A percentile compares a stretch with the other conserved stretches of the same genome.
Conservation (phyloP, 2,888 invertebrate species). For the Ichneumon xanthorius region DNA sequence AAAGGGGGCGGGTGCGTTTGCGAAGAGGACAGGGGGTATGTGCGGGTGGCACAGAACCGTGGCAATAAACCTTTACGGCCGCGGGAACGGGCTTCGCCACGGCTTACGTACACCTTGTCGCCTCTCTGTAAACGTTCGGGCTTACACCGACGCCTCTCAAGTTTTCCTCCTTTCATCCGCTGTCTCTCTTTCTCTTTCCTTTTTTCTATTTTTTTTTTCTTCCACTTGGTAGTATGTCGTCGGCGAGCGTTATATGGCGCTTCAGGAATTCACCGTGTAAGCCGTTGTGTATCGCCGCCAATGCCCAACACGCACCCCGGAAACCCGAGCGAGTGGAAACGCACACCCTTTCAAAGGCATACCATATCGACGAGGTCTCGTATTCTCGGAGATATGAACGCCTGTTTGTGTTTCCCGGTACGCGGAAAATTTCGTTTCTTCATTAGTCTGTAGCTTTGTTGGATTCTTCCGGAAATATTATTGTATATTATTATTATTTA, state of each 20-base stretch:
- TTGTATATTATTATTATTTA: background rate
- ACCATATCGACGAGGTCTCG: conserved; percentile 33
- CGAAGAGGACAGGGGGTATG: conserved; percentile 14
- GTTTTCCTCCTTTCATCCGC: conserved; percentile 12
- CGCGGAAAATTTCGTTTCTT: background rate
- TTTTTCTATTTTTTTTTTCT: conserved; percentile 7
- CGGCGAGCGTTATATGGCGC: conserved; percentile 4
- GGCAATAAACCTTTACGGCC: conserved; percentile 78
- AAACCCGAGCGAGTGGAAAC: conserved; percentile 62
- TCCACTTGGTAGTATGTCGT: background rate
- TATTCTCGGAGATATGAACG: conserved; percentile 61
- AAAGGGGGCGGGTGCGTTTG: conserved; percentile 11
- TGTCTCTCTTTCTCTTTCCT: conserved; percentile 5
- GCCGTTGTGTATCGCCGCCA: conserved; percentile 4
- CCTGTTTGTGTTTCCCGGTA: conserved; percentile 29
- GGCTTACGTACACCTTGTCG: conserved; percentile 68
- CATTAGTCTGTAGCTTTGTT: background rate
- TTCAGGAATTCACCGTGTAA: conserved; percentile 26
- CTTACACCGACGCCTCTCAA: conserved; percentile 59
- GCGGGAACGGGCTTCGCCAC: conserved; percentile 58
- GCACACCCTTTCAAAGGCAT: conserved; percentile 29
- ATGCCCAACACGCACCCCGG: conserved; percentile 38
- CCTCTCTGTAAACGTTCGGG: conserved; percentile 65
- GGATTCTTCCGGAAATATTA: background rate
- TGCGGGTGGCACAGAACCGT: conserved; percentile 61